These are phyloP conservation scores for Vollenhovia emeryi DNA, from an alignment of 1,140 invertebrate species.

Conservation along the genomic window DNA sequence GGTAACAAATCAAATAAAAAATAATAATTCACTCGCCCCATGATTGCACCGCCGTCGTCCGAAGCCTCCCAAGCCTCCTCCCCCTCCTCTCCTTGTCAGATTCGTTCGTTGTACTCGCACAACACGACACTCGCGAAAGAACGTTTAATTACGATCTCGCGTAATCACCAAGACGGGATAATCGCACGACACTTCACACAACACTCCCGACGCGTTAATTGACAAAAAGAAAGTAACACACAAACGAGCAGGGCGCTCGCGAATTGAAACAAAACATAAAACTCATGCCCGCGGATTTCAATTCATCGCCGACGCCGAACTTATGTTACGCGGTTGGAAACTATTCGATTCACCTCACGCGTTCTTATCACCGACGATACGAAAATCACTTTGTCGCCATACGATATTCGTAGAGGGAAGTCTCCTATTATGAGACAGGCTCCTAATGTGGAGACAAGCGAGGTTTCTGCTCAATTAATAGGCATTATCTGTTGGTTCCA, in stretches of 20 bases:
- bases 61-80: background rate
- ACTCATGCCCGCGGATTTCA: background rate
- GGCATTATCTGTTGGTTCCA: too few species aligned
- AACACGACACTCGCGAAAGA: background rate
- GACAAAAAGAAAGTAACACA: background rate
- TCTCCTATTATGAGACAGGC: too few species aligned
- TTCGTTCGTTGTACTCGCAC: background rate
- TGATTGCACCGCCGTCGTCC: background rate
- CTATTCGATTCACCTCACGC: background rate
- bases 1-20: background rate
- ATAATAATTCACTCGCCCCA: background rate
- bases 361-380: background rate
- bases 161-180: constrained; percentile 12
- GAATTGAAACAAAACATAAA: background rate
- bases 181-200: background rate
- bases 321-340: background rate
- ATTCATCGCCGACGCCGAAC: background rate
- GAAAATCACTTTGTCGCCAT: background rate
- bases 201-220: background rate
- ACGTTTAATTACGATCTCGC: background rate
- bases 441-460: too few species aligned
- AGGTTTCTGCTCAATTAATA: too few species aligned
- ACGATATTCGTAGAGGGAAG: too few species aligned
- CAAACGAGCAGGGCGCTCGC: background rate
- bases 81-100: background rate